Evolutionary conservation across 2,113 vertebrate species (phyloP).

Genomic region (Arenaria interpres): DNA sequence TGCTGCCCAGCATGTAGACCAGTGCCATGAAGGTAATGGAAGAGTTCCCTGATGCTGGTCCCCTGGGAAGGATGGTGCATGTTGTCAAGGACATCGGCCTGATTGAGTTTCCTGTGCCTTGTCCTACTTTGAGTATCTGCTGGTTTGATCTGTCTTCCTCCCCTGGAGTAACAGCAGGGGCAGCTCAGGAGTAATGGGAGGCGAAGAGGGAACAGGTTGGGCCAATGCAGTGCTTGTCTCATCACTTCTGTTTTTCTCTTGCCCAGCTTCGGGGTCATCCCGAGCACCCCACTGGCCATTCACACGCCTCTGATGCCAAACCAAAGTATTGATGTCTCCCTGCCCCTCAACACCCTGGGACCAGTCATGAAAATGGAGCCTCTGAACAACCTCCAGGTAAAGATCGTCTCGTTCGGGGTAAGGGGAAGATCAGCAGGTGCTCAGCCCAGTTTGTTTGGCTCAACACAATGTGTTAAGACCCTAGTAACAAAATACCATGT

Average conservation of each 20-base stretch:
- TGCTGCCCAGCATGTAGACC: background rate
- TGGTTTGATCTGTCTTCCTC: background rate
- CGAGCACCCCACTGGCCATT: constrained; percentile 90
- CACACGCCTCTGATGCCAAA: constrained; percentile 98
- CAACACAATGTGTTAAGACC: background rate
- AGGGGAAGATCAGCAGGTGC: background rate
- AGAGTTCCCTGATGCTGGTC: background rate
- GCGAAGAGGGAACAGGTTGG: background rate
- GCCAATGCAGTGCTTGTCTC: background rate
- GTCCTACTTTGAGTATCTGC: background rate
- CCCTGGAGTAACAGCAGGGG: background rate
- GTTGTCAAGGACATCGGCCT: background rate
- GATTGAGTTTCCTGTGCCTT: background rate
- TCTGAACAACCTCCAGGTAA: constrained; percentile 97
- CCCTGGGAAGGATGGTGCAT: background rate
- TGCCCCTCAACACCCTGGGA: constrained; percentile 95
- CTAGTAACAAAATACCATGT: background rate
- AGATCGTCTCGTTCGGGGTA: background rate
- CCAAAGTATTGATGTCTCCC: constrained; percentile 93
- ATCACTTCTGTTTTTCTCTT: background rate
- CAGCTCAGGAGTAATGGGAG: background rate
- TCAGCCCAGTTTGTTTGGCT: background rate
- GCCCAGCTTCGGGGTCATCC: constrained; percentile 92
- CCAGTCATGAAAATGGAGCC: constrained; percentile 99
- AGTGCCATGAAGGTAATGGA: background rate